A percentile compares a stretch with the other conserved stretches of the same genome.
Conservation (phyloP, 2,113 vertebrate species). For the Nestor notabilis region DNA sequence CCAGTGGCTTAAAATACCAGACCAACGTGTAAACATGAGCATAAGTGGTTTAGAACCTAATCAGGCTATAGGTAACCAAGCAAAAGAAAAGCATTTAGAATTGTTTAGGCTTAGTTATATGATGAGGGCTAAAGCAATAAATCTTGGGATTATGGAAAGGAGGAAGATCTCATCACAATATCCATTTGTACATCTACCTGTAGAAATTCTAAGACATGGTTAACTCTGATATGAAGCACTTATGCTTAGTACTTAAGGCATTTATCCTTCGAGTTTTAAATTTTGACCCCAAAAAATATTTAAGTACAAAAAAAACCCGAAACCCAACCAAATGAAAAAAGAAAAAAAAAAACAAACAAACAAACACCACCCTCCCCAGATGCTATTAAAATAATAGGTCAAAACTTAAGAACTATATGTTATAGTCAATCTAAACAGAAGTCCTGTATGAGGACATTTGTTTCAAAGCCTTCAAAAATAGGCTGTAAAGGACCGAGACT, state of each 20-base stretch:
- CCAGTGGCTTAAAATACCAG: not conserved
- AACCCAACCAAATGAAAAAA: too few relatives aligned
- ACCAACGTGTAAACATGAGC: not conserved
- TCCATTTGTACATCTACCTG: not conserved
- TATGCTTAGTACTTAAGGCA: not conserved
- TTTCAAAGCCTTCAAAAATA: not conserved
- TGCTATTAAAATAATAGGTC: not conserved
- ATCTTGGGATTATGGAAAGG: not conserved
- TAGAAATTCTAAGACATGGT: not conserved
- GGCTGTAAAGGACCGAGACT: not conserved
- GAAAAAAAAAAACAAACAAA: not conserved
- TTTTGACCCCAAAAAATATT: not conserved
- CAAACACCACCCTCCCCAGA: not conserved
- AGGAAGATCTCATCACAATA: not conserved
- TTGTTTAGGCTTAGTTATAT: not conserved
- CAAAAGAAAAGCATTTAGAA: conserved; percentile 12
- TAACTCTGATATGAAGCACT: not conserved
- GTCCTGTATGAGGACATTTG: not conserved
- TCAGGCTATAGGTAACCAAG: not conserved
- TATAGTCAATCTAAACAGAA: not conserved
- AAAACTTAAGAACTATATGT: not conserved
- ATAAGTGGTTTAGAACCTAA: not conserved
- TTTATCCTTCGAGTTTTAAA: not conserved
- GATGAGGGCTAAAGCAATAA: not conserved
- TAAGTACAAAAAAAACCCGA: not conserved